These are phyloP conservation scores for Sylvia atricapilla DNA, from an alignment of 2,113 vertebrate genomes.

Conservation along the genomic window DNA sequence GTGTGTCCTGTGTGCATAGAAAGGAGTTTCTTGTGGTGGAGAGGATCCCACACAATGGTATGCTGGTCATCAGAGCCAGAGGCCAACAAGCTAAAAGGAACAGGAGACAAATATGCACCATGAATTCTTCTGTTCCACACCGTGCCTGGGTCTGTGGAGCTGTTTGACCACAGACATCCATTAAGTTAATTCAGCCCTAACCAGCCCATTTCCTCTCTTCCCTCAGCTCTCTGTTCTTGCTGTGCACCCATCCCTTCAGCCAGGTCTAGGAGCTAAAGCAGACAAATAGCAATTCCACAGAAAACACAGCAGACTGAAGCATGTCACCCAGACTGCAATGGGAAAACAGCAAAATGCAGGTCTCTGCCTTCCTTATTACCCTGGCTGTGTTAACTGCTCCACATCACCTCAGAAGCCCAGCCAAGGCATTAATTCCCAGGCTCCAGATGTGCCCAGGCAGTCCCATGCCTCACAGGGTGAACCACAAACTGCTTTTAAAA, in stretches of 20 bases:
- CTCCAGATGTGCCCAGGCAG: not conserved
- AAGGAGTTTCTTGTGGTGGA: conserved; percentile 93
- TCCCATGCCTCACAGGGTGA: not conserved
- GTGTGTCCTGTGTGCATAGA: conserved; percentile 98
- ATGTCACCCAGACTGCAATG: not conserved
- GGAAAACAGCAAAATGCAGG: not conserved
- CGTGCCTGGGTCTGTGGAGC: not conserved
- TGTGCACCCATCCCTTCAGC: not conserved
- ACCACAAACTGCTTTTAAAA: not conserved
- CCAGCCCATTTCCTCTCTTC: not conserved
- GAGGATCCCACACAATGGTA: conserved; percentile 96
- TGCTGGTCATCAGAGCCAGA: conserved; percentile 99
- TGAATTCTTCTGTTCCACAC: not conserved
- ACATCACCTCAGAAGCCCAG: not conserved
- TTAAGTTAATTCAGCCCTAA: not conserved
- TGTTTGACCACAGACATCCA: conserved; percentile 1
- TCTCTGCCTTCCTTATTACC: not conserved
- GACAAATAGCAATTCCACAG: not conserved
- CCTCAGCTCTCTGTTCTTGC: not conserved
- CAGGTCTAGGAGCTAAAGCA: not conserved
- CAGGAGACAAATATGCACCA: not conserved
- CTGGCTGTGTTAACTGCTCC: not conserved
- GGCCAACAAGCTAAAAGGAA: conserved; percentile 84
- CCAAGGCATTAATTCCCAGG: not conserved
- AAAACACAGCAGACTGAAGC: not conserved